A percentile compares a stretch with the other conserved stretches of the same genome.
phyloP scores from a whole-genome alignment of 2,113 vertebrate genomes.

The Canis aureus region DNA sequence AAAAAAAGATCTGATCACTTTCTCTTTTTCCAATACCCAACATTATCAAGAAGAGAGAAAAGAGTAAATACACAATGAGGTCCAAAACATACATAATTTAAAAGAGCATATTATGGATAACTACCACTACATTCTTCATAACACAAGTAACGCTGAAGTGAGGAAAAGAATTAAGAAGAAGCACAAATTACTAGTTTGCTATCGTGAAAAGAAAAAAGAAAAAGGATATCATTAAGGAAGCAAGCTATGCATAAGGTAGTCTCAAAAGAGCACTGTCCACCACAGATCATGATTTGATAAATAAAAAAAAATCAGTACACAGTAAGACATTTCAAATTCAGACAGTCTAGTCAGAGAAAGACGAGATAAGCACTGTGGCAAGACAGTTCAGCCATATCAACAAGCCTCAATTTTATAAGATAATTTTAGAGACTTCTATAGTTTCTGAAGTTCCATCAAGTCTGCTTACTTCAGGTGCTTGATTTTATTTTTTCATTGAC shows the following conservation, averaged over 20 bases:
- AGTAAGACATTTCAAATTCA: constrained; percentile 53
- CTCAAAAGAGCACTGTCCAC: background rate
- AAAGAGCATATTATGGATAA: background rate
- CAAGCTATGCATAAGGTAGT: background rate
- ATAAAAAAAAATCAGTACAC: background rate
- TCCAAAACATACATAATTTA: background rate
- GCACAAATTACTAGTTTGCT: background rate
- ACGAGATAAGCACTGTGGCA: background rate
- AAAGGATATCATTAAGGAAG: background rate
- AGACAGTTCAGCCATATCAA: background rate
- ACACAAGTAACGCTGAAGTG: background rate
- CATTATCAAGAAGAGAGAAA: background rate
- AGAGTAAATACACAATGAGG: background rate
- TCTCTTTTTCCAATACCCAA: background rate
- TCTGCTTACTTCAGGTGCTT: constrained; percentile 9
- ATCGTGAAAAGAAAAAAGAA: background rate
- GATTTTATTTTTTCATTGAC: background rate
- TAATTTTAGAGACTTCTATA: constrained; percentile 7
- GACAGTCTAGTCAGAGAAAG: background rate
- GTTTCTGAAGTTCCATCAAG: background rate
- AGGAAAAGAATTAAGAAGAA: constrained; percentile 49
- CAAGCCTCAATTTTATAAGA: background rate
- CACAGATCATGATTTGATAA: background rate
- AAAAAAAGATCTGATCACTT: background rate
- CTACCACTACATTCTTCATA: background rate